Evolutionary conservation across 30 jellyfish, hydroid and myxozoan species (phyloP).

Genomic region (Pelagia noctiluca): DNA sequence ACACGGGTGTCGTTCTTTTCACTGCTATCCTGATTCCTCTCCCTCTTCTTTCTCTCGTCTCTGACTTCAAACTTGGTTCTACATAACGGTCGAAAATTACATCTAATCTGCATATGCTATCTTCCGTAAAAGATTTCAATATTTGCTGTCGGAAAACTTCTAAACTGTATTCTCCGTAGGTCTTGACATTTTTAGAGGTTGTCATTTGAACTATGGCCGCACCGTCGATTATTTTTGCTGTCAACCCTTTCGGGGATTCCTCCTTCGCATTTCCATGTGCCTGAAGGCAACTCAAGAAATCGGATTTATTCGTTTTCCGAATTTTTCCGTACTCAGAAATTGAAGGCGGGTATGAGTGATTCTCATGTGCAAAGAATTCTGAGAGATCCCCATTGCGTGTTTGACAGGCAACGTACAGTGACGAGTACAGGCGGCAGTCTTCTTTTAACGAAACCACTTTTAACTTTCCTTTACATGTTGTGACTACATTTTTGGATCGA

Average conservation of each 20-base stretch:
- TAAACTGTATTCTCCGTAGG: conserved; percentile 15
- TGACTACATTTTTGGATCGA: neutral
- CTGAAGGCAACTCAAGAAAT: neutral
- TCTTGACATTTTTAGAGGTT: neutral
- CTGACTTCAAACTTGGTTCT: neutral
- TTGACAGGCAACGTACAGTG: conserved; percentile 54
- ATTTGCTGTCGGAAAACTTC: neutral
- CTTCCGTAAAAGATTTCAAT: neutral
- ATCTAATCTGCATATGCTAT: neutral
- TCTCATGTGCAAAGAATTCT: conserved; percentile 17
- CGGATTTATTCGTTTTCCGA: conserved; percentile 30
- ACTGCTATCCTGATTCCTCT: neutral
- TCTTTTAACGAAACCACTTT: conserved; percentile 4
- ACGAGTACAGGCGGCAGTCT: conserved; percentile 16
- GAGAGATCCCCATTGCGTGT: conserved; percentile 30
- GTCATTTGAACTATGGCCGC: conserved; percentile 22
- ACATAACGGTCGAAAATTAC: neutral
- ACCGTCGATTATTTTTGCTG: conserved; percentile 22
- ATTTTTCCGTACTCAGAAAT: conserved; percentile 53
- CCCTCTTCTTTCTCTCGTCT: neutral
- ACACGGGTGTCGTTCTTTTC: neutral
- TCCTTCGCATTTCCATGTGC: neutral
- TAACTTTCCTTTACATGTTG: conserved; percentile 2
- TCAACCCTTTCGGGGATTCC: neutral
- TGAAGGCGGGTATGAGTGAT: neutral